Conservation (phyloP, 2,113 vertebrate species). For the Pseudorhombus dupliciocellatus region DNA sequence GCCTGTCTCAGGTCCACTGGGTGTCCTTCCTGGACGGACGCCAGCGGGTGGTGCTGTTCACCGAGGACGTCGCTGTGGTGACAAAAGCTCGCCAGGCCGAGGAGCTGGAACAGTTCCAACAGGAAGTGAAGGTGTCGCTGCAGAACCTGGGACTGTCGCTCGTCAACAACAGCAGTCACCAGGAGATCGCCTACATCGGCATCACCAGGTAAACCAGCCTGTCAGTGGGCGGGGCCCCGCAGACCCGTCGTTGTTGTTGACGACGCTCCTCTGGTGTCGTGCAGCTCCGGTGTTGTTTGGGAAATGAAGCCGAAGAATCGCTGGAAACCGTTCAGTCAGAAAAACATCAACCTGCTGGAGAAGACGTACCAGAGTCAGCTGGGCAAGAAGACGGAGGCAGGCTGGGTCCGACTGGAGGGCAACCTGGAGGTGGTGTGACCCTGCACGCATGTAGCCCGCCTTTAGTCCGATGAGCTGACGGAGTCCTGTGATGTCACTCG, state of each 20-base stretch:
- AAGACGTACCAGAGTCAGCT: constrained; percentile 86
- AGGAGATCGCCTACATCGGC: constrained; percentile 94
- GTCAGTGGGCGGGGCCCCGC: too few species aligned
- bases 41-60: constrained; percentile 93
- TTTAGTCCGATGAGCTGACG: not conserved
- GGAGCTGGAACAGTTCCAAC: constrained; percentile 92
- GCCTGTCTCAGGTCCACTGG: constrained; percentile 90
- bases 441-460: too few species aligned
- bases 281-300: constrained; percentile 95
- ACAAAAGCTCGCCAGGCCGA: constrained; percentile 94
- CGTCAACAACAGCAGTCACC: constrained; percentile 88
- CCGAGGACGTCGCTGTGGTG: constrained; percentile 91
- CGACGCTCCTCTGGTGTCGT: not conserved
- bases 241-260: not conserved
- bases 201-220: constrained; percentile 93
- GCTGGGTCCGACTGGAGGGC: constrained; percentile 87
- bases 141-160: constrained; percentile 94
- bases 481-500: constrained; percentile 22
- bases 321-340: constrained; percentile 94
- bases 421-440: constrained; percentile 95
- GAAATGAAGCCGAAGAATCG: constrained; percentile 90
- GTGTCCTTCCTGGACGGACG: constrained; percentile 95
- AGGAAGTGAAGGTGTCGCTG: constrained; percentile 89
- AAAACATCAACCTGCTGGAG: constrained; percentile 91
- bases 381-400: constrained; percentile 42